Conservation (phyloP, 2,888 invertebrate species). For the Nemapogon koenigi region DNA sequence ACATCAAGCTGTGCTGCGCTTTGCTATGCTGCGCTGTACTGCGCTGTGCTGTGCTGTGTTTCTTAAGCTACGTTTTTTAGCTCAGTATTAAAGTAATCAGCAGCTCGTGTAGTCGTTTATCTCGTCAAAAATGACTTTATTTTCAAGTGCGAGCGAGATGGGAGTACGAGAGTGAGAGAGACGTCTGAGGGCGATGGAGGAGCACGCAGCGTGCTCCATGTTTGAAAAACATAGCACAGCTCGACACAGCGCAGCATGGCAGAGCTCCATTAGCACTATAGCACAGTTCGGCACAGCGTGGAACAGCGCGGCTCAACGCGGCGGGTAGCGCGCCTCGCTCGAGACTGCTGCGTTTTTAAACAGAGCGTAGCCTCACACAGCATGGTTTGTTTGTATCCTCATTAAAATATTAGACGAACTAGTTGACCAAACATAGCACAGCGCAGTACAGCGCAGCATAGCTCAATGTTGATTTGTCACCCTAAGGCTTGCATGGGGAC, state of each 20-base stretch:
- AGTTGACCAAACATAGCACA: conserved; percentile 15
- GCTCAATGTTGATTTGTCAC: too few relatives aligned
- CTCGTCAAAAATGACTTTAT: too few relatives aligned
- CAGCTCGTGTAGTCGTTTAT: too few relatives aligned
- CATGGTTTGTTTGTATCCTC: conserved; percentile 16
- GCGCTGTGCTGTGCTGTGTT: too few relatives aligned
- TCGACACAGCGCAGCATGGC: conserved; percentile 14
- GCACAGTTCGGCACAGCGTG: too few relatives aligned
- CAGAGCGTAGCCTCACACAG: conserved; percentile 15
- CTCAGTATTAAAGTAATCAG: too few relatives aligned
- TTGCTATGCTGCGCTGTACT: too few relatives aligned
- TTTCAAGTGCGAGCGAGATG: conserved; percentile 12
- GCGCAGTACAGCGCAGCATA: conserved; percentile 13
- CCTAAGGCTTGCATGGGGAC: too few relatives aligned
- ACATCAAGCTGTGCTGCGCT: too few relatives aligned
- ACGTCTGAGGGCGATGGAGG: conserved; percentile 12
- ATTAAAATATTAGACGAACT: conserved; percentile 15
- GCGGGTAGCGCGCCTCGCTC: conserved; percentile 14
- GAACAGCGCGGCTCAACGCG: conserved; percentile 12
- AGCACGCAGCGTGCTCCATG: too few relatives aligned
- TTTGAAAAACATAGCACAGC: too few relatives aligned
- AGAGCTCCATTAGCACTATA: conserved; percentile 13
- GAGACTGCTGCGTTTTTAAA: conserved; percentile 14
- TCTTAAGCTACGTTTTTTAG: too few relatives aligned
- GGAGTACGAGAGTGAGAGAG: conserved; percentile 11